Percentiles rank a stretch among this genome's conserved stretches.
Evolutionary conservation across 2,797 vertebrate species (phyloP).

Genomic region (Kryptopterus vitreolus): DNA sequence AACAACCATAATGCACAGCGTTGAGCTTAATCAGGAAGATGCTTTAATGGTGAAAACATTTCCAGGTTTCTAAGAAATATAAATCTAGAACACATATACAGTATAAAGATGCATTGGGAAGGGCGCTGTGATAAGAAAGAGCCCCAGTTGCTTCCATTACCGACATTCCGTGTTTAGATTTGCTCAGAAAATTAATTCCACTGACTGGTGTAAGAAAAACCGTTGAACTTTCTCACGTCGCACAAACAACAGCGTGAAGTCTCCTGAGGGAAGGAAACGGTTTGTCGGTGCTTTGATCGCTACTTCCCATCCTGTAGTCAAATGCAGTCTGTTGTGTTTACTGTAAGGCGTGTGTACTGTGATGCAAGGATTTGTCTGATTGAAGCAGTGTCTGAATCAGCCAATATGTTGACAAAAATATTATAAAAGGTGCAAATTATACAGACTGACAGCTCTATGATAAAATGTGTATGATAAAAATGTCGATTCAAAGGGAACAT

Average conservation of each 20-base stretch:
- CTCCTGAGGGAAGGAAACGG: background rate
- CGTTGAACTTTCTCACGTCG: background rate
- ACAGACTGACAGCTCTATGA: background rate
- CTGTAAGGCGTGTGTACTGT: background rate
- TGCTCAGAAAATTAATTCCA: background rate
- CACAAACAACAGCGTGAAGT: background rate
- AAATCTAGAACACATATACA: background rate
- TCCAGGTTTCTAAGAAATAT: background rate
- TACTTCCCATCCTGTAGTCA: background rate
- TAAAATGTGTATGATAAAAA: background rate
- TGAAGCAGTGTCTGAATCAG: background rate
- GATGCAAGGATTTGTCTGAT: background rate
- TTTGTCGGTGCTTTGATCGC: background rate
- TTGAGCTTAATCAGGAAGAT: background rate
- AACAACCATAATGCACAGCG: background rate
- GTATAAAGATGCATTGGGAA: background rate
- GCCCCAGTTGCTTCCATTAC: background rate
- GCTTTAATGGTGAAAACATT: background rate
- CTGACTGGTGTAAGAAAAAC: background rate
- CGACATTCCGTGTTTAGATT: background rate
- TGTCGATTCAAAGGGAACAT: background rate
- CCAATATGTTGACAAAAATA: background rate
- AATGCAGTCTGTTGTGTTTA: background rate
- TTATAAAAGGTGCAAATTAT: background rate
- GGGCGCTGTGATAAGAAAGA: background rate